Evolutionary conservation across 2,888 invertebrate genomes (phyloP), one percentile per base, ranked within the genome.

Genomic region (Orthosia gracilis): DNA sequence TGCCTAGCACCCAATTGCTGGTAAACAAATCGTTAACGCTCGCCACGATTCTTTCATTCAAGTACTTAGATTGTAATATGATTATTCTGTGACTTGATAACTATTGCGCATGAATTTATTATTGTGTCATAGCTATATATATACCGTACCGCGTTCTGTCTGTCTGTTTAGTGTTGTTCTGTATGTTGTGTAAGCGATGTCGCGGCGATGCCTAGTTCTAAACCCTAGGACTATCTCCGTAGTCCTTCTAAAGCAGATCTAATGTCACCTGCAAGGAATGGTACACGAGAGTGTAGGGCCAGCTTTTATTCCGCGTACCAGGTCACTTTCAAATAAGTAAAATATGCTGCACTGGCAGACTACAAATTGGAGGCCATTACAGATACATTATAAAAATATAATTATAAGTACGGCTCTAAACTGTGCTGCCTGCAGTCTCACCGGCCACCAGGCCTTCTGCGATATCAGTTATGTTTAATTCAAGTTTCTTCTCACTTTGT

Each of bases 21-120:
- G 50, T 72, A 58, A 72, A 59, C 45, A 73, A 73, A 47, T 47
- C 73, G 15, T 52, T 52, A 45, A 21, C 50, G 26, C 26, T 26
- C 45, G 18, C n/a, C 45, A 59, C 18, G 26, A 45, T 59, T 72
- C 23, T 58, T 72, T 45, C 1, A 45, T 72, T 72, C 9, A 2
- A 55, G 18, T 49, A 71, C 12, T 40, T 57, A 58, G n/a, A 17
- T n/a, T n/a, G n/a, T n/a, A n/a, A n/a, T n/a, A n/a, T n/a, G n/a
- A n/a, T n/a, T n/a, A n/a, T n/a, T n/a, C n/a, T n/a, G n/a, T n/a
- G n/a, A n/a, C n/a, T 47, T 55, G 17, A 17, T 69, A 55, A 18
- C 12, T 71, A 70, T 31, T 57, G 31, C 55, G 49, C n/a, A 49
- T 57, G 15, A 40, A 57, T 31, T 54, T 40, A 40, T 40, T 62